Evolutionary conservation across 2,888 invertebrate species (phyloP).

Genomic region (Leptinotarsa haldemani): DNA sequence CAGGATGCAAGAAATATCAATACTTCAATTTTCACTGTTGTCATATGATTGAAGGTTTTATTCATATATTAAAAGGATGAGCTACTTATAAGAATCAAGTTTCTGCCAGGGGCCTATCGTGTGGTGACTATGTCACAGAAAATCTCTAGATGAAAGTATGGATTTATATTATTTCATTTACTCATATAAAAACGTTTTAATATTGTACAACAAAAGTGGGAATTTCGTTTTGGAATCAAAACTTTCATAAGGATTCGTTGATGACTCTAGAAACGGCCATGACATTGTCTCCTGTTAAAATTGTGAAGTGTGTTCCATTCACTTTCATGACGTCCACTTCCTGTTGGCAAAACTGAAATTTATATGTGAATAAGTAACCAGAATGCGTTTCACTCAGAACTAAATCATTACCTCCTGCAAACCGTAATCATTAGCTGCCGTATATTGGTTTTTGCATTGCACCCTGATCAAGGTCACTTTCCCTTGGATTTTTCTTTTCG

Average conservation of each 20-base stretch:
- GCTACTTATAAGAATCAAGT: too few relatives aligned
- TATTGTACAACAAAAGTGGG: too few relatives aligned
- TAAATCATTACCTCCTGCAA: conserved; percentile 39
- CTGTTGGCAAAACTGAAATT: conserved; percentile 25
- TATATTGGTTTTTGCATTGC: conserved; percentile 17
- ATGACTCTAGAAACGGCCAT: conserved; percentile 35
- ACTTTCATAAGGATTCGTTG: conserved; percentile 22
- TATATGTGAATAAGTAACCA: background rate
- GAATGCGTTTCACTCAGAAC: background rate
- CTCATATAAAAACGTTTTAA: too few relatives aligned
- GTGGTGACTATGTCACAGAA: too few relatives aligned
- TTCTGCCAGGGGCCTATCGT: too few relatives aligned
- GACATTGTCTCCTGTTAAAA: conserved; percentile 38
- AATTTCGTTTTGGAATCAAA: too few relatives aligned
- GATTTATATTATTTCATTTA: too few relatives aligned
- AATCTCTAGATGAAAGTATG: too few relatives aligned
- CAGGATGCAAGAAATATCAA: too few relatives aligned
- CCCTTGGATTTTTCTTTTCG: conserved; percentile 34
- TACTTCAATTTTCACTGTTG: too few relatives aligned
- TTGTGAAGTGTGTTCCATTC: conserved; percentile 41
- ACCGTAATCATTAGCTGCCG: conserved; percentile 40
- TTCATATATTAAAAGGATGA: too few relatives aligned
- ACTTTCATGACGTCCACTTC: conserved; percentile 35
- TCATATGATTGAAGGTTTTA: too few relatives aligned
- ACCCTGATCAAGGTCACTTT: conserved; percentile 37